A percentile compares a stretch with the other conserved stretches of the same genome.
phyloP scores from a whole-genome alignment of 2,888 invertebrate species.

The Malacosoma neustria region DNA sequence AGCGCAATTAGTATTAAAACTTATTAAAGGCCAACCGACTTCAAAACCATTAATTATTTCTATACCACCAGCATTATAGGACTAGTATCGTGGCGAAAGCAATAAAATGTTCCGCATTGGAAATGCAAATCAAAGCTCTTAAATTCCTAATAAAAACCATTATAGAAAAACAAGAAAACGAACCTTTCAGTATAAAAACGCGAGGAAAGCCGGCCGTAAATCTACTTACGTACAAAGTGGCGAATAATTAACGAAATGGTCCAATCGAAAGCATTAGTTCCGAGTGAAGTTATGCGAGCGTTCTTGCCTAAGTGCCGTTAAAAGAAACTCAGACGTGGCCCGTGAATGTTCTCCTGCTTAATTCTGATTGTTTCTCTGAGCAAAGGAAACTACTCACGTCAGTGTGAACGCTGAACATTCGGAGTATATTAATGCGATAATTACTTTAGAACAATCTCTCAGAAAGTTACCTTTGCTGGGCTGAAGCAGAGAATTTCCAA shows the following conservation, averaged over 20 bases:
- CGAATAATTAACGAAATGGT: conserved; percentile 74
- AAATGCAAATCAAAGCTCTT: conserved; percentile 45
- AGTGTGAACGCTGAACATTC: conserved; percentile 47
- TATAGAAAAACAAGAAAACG: conserved; percentile 43
- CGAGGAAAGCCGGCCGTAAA: conserved; percentile 59
- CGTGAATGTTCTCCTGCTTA: conserved; percentile 62
- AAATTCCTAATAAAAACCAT: conserved; percentile 49
- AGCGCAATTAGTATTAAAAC: not conserved
- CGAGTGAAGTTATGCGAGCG: conserved; percentile 62
- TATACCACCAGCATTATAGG: conserved; percentile 15
- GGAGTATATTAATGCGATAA: conserved; percentile 69
- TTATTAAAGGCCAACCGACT: not conserved
- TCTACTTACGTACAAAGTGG: conserved; percentile 73
- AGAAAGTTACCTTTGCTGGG: conserved; percentile 44
- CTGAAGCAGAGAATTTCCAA: conserved; percentile 40
- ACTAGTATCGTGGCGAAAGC: conserved; percentile 24
- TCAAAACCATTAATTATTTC: not conserved
- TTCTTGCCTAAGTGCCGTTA: conserved; percentile 65
- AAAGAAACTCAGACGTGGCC: conserved; percentile 71
- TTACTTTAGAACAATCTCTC: conserved; percentile 69
- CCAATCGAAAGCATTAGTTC: conserved; percentile 71
- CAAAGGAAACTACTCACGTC: conserved; percentile 57
- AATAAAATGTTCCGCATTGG: conserved; percentile 33
- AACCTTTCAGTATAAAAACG: conserved; percentile 39
- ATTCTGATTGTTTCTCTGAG: conserved; percentile 68